Conservation (phyloP, 2,113 vertebrate species). For the Hymenochirus boettgeri region DNA sequence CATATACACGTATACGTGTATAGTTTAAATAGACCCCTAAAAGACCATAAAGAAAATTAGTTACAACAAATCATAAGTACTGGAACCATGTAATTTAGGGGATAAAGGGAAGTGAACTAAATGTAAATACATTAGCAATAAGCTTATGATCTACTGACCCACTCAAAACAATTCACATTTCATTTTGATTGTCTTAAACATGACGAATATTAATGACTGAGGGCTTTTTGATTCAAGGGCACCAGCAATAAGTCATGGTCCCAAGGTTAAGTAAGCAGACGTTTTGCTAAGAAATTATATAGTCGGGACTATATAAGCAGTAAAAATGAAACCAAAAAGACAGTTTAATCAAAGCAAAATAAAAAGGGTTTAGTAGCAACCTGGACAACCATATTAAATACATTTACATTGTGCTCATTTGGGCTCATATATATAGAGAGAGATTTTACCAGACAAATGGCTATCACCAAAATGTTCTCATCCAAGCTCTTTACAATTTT, state of each 20-base stretch:
- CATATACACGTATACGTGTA: conserved; percentile 20
- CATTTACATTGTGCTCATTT: too few species aligned
- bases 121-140: conserved; percentile 36
- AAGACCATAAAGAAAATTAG: conserved; percentile 32
- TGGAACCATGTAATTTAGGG: conserved; percentile 20
- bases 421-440: too few species aligned
- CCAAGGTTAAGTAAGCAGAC: neutral
- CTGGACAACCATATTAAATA: too few species aligned
- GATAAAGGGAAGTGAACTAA: conserved; percentile 2
- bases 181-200: conserved; percentile 29
- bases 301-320: too few species aligned
- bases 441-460: too few species aligned
- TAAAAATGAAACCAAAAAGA: too few species aligned
- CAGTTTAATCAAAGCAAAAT: too few species aligned
- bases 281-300: neutral
- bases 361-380: too few species aligned
- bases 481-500: too few species aligned
- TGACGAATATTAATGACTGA: conserved; percentile 18
- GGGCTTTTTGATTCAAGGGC: conserved; percentile 17
- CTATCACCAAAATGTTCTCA: too few species aligned
- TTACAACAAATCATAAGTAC: conserved; percentile 31
- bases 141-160: conserved; percentile 24
- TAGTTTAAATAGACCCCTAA: conserved; percentile 31
- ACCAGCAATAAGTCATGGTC: conserved; percentile 7
- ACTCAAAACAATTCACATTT: conserved; percentile 27